These are phyloP conservation scores for Pandemis corylana DNA, from an alignment of 2,888 invertebrate genomes.

Conservation along the genomic window DNA sequence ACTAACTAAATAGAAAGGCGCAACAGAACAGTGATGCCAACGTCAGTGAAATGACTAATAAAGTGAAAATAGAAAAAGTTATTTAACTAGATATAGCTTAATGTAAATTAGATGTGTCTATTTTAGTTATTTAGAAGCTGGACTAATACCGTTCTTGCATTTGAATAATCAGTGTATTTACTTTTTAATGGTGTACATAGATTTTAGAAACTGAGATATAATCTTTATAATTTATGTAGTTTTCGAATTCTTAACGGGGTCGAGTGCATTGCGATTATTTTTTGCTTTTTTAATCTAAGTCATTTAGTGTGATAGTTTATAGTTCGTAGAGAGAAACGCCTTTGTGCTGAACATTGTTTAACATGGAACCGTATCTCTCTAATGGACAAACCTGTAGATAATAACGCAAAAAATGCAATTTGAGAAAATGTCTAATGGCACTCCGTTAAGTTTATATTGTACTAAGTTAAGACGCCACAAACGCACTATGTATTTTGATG, in stretches of 20 bases:
- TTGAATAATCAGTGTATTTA: conserved; percentile 9
- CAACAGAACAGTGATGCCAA: conserved; percentile 3
- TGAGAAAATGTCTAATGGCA: background rate
- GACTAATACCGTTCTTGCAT: conserved; percentile 32
- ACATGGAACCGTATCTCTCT: background rate
- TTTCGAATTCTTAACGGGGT: conserved; percentile 26
- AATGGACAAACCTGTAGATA: background rate
- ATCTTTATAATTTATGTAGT: conserved; percentile 25
- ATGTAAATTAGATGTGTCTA: conserved; percentile 10
- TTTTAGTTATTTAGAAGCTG: conserved; percentile 18
- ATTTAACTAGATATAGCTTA: background rate
- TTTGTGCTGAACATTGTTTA: background rate
- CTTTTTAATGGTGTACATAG: conserved; percentile 38
- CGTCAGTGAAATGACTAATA: background rate
- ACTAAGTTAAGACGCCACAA: background rate
- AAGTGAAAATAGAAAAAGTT: background rate
- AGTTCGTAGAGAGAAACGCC: background rate
- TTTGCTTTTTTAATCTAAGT: background rate
- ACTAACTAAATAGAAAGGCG: background rate
- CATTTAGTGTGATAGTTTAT: conserved; percentile 2
- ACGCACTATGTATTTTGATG: conserved; percentile 5
- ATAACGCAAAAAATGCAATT: background rate
- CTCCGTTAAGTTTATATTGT: conserved; percentile 10
- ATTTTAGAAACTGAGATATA: conserved; percentile 29
- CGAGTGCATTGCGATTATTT: conserved; percentile 10